A percentile compares a stretch with the other conserved stretches of the same genome.
Evolutionary conservation across 2,797 vertebrate genomes (phyloP).

Genomic region (Atherinosoma microstoma): DNA sequence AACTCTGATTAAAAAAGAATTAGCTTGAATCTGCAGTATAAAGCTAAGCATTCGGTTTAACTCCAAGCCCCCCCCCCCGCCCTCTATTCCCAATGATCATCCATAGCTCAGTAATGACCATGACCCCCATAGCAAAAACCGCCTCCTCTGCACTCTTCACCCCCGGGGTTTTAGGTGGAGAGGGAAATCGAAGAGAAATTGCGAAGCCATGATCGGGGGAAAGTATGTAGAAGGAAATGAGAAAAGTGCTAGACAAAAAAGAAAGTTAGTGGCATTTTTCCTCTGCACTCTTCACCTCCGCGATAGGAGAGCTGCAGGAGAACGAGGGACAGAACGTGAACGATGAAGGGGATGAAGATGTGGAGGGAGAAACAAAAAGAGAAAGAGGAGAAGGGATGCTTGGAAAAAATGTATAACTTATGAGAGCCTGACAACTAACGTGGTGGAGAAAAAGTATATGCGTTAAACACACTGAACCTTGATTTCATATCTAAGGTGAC

Average conservation of each 20-base stretch:
- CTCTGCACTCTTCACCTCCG: slow-evolving; percentile 54
- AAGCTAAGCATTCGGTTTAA: background rate
- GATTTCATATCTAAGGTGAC: slow-evolving; percentile 36
- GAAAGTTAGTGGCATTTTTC: slow-evolving; percentile 41
- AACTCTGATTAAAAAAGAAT: too few species aligned
- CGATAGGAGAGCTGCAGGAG: slow-evolving; percentile 10
- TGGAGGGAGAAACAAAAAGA: background rate
- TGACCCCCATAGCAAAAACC: slow-evolving; percentile 33
- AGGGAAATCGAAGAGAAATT: slow-evolving; percentile 39
- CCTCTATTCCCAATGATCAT: slow-evolving; percentile 9
- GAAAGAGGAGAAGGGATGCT: slow-evolving; percentile 2
- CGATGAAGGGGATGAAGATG: slow-evolving; percentile 1
- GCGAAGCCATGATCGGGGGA: slow-evolving; percentile 29
- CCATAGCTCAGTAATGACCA: slow-evolving; percentile 42
- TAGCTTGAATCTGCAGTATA: too few species aligned
- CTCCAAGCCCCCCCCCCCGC: background rate
- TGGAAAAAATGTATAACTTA: slow-evolving; percentile 12
- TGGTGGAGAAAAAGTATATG: slow-evolving; percentile 43
- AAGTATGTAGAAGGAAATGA: slow-evolving; percentile 73
- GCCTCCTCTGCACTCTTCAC: slow-evolving; percentile 52
- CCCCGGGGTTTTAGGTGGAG: slow-evolving; percentile 23
- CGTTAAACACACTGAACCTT: slow-evolving; percentile 49
- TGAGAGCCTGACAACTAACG: slow-evolving; percentile 71
- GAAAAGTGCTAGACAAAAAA: slow-evolving; percentile 50
- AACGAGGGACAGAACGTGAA: background rate